Evolutionary conservation across 1,140 invertebrate genomes (phyloP), one percentile per base, ranked within the genome.

Genomic region (Antheraea pernyi): DNA sequence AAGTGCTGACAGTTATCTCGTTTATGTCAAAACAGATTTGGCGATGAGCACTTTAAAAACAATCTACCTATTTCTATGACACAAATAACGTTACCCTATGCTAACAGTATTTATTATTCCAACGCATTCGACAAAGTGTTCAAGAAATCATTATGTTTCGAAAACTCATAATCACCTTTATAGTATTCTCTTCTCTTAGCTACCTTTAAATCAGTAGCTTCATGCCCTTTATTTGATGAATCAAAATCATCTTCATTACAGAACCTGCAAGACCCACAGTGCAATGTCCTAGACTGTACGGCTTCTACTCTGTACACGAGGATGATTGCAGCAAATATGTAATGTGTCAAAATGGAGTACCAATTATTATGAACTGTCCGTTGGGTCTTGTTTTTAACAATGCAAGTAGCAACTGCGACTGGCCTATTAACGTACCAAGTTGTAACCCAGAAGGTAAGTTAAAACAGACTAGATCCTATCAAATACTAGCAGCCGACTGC

Each of bases 341-440:
- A 83, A 96, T 96, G 73, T 98, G 97, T 80, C 95, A 95, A 0
- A 94, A 94, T 46, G 97, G 97, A 9, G 84, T 86, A 19, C 93
- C 93, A 11, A 94, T 93, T 69, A 70, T 93, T 0, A 94, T 83
- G 77, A 92, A 94, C 22, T 97, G 96, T 82, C 95, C 96, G 0
- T 95, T 96, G 85, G 97, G 97, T 36, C 87, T 98, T 19, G 96
- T 96, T 8, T 98, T 97, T 84, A 96, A 96, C 79, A 88, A 94
- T n/a, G 93, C 95, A 67, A 94, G 85, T 6, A 95, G 96, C 74
- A 93, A 94, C 59, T 97, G 97, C 78, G 96, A 97, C 74, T 98
- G 97, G 97, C 96, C 96, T 0, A 96, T 96, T 85, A 94, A 96
- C 70, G 96, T 96, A 6, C 84, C 93, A 0, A 93, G 94, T 48